These are phyloP conservation scores for Cranoglanis bouderius DNA, from an alignment of 2,113 vertebrate genomes.

Conservation along the genomic window DNA sequence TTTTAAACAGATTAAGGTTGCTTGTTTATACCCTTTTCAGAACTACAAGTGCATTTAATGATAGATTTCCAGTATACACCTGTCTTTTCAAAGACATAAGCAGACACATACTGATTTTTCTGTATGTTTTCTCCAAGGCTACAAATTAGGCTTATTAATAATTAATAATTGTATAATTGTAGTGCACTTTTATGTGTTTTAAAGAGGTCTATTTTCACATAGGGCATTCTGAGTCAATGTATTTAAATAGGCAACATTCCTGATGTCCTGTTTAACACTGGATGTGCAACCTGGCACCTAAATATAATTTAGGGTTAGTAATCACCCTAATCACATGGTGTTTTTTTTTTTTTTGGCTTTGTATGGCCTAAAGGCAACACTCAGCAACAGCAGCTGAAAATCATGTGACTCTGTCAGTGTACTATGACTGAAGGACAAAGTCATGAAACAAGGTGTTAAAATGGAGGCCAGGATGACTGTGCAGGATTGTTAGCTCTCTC, in stretches of 20 bases:
- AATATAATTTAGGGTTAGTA: conserved; percentile 3
- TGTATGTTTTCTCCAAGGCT: neutral
- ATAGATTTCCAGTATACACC: neutral
- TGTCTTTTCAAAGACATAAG: neutral
- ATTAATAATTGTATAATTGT: neutral
- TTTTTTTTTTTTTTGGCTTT: neutral
- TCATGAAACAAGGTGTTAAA: conserved; percentile 19
- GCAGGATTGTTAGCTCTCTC: neutral
- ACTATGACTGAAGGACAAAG: conserved; percentile 27
- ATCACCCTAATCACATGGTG: neutral
- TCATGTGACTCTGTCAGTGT: conserved; percentile 10
- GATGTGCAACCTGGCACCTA: neutral
- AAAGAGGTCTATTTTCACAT: neutral
- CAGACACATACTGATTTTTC: neutral
- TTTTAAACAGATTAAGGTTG: neutral
- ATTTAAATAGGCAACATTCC: neutral
- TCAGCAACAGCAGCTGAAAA: conserved; percentile 6
- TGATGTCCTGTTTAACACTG: neutral
- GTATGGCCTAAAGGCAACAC: conserved; percentile 5
- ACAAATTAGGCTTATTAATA: too few species aligned
- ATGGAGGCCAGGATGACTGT: conserved; percentile 27
- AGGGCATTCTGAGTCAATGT: neutral
- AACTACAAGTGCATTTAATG: neutral
- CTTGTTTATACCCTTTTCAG: neutral
- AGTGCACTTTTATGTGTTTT: neutral